Evolutionary conservation across 2,113 vertebrate species (phyloP), one percentile per base, ranked within the genome.

Genomic region (Marmota monax): DNA sequence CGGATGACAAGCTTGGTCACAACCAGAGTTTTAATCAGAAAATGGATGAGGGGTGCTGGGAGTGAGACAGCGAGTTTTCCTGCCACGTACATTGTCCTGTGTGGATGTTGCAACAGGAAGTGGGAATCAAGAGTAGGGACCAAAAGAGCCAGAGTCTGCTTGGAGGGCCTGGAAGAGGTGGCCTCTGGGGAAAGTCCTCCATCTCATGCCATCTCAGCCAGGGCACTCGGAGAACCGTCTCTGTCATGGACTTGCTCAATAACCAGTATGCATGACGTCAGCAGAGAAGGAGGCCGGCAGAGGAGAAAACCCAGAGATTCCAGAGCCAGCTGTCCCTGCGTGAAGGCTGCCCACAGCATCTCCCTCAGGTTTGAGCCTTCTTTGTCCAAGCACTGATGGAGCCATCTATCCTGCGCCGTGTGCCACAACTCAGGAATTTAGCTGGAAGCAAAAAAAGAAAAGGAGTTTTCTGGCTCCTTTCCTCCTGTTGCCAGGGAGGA

Each of bases 321-420:
- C 20, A 42, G 53, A 58, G 37, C 37, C 84, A 58, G 48, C 22
- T 7, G 4, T 5, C 9, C 20, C 14, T 25, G 20, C 9, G 0
- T 5, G 8, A 13, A 53, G 80, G 56, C 12, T 39, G 65, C 25
- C 23, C 34, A 13, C 23, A 6, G 16, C 5, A 25, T 45, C 39
- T 4, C 5, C 34, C 17, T 20, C 10, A 16, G 22, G 27, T 72
- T 20, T 61, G 65, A 20, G 69, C 11, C 63, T 37, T 22, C 32
- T 5, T 32, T 79, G 37, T 29, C 22, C 39, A 80, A 61, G 69
- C 18, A 3, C 18, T 45, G 34, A 17, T 61, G 56, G 74, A 12
- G 4, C 17, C n/a, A 3, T 61, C 63, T 48, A 11, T 34, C 51
- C 51, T 61, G 32, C 5, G 0, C 2, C 34, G 1, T 4, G 14